These are phyloP conservation scores for Nothoprocta perdicaria DNA, from an alignment of 2,113 vertebrate species.

Conservation along the genomic window DNA sequence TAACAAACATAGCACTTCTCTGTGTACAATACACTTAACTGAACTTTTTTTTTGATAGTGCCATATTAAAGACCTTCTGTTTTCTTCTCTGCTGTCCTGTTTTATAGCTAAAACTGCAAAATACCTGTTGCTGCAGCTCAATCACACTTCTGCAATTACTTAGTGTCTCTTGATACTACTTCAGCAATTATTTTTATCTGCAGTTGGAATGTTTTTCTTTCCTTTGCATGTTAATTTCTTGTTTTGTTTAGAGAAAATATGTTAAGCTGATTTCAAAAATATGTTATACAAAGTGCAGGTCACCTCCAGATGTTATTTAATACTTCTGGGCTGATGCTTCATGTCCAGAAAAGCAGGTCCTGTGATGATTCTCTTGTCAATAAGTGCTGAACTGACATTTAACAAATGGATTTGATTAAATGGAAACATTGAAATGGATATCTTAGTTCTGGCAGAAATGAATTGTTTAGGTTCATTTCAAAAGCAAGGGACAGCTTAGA, in stretches of 20 bases:
- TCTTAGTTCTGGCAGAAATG: slow-evolving; percentile 7
- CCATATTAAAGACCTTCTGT: slow-evolving; percentile 63
- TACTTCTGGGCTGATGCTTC: neutral
- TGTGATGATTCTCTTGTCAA: slow-evolving; percentile 10
- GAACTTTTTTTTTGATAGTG: slow-evolving; percentile 20
- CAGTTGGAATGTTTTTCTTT: slow-evolving; percentile 48
- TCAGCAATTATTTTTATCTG: slow-evolving; percentile 66
- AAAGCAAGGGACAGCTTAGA: neutral
- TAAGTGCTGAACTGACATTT: slow-evolving; percentile 9
- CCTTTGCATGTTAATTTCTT: slow-evolving; percentile 41
- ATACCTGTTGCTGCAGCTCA: slow-evolving; percentile 46
- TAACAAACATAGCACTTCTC: slow-evolving; percentile 66
- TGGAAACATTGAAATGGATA: slow-evolving; percentile 31
- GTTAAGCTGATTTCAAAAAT: slow-evolving; percentile 56
- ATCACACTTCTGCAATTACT: slow-evolving; percentile 41
- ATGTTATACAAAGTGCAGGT: slow-evolving; percentile 35
- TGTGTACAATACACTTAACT: slow-evolving; percentile 47
- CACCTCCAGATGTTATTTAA: slow-evolving; percentile 43
- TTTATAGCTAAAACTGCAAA: slow-evolving; percentile 52
- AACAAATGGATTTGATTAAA: slow-evolving; percentile 18
- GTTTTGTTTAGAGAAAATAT: slow-evolving; percentile 59
- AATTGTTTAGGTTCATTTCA: neutral
- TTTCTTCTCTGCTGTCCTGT: slow-evolving; percentile 33
- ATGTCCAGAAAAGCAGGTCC: neutral
- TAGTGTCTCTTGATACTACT: slow-evolving; percentile 18